Conservation (phyloP, 1,140 invertebrate species). For the Platyura marginata region DNA sequence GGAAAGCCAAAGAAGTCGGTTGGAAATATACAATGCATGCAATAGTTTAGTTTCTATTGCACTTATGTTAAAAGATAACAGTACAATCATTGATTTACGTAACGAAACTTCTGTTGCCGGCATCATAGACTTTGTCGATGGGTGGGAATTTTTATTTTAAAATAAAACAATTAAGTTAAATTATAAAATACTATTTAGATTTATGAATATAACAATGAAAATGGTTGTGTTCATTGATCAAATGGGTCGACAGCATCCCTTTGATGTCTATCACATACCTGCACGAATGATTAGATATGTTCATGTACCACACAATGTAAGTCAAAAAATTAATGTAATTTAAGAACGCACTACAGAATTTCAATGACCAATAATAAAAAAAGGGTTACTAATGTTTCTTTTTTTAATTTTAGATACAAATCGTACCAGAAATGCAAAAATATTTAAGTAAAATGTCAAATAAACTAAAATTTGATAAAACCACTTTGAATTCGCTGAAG, state of each 20-base stretch:
- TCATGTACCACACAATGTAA: background rate
- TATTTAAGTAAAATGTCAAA: too few species aligned
- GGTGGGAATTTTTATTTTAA: background rate
- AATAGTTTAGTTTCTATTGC: background rate
- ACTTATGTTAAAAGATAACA: background rate
- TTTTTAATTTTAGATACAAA: too few species aligned
- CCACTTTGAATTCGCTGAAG: too few species aligned
- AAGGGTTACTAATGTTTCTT: too few species aligned
- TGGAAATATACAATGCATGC: background rate
- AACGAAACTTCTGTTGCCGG: background rate
- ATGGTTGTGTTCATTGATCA: background rate
- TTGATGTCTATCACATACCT: background rate
- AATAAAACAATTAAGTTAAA: background rate
- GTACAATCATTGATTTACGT: background rate
- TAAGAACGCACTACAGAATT: too few species aligned
- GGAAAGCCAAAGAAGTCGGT: background rate
- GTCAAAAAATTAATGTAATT: too few species aligned
- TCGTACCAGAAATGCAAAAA: too few species aligned
- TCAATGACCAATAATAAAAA: too few species aligned
- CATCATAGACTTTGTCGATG: background rate
- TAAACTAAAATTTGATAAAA: too few species aligned
- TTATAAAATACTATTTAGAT: background rate
- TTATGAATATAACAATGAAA: slow-evolving; percentile 1
- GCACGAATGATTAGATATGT: background rate
- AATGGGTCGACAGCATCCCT: background rate